Percentiles rank a stretch among this genome's conserved stretches.
Conservation (phyloP, 92 coral and sea anemone species). For the Zoanthus gigantus region DNA sequence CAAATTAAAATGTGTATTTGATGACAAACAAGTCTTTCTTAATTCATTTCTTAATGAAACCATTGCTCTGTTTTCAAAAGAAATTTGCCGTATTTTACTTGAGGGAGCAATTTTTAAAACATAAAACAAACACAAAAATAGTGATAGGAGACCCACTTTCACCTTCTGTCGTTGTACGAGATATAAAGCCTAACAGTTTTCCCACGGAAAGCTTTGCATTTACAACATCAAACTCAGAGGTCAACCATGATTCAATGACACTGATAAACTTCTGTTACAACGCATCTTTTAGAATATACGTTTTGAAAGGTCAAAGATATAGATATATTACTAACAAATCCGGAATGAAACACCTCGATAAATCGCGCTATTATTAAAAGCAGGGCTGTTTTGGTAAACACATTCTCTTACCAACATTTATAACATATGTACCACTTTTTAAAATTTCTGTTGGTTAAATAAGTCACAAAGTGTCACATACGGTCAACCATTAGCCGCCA, state of each 20-base stretch:
- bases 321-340: neutral
- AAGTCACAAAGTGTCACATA: neutral
- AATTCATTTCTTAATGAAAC: too few species aligned
- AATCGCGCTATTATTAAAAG: conserved; percentile 1
- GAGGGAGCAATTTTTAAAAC: neutral
- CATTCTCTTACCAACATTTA: neutral
- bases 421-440: neutral
- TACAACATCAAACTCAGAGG: conserved; percentile 9
- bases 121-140: neutral
- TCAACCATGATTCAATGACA: neutral
- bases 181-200: neutral
- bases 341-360: neutral
- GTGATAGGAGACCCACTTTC: neutral
- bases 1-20: neutral
- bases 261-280: conserved; percentile 11
- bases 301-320: conserved; percentile 2
- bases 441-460: neutral
- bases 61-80: neutral
- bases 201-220: neutral
- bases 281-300: neutral
- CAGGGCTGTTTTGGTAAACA: neutral
- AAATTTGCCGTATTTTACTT: neutral
- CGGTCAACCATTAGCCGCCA: neutral
- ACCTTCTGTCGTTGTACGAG: neutral
- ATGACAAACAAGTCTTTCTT: too few species aligned